Percentiles rank a stretch among this genome's conserved stretches.
Conservation (phyloP, 2,113 vertebrate species). For the Xenopus laevis region DNA sequence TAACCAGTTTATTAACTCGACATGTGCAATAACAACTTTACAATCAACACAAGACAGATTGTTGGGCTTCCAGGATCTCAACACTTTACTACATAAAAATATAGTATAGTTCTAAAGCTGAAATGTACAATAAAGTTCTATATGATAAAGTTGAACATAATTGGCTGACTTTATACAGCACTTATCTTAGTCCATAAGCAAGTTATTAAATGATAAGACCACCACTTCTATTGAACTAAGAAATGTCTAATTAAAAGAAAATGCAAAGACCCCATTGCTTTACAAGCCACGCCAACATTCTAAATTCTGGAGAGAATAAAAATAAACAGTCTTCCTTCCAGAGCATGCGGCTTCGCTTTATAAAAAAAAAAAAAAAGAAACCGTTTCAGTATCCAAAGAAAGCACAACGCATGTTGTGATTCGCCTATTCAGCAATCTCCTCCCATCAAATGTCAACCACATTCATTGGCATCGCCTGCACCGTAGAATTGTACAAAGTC, state of each 20-base stretch:
- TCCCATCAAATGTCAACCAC: slow-evolving; percentile 93
- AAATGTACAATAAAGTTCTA: slow-evolving; percentile 81
- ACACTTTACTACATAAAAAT: slow-evolving; percentile 84
- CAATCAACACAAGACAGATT: slow-evolving; percentile 73
- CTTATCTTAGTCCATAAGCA: slow-evolving; percentile 99
- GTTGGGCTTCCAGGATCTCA: slow-evolving; percentile 75
- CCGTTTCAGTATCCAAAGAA: slow-evolving; percentile 66
- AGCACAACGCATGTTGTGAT: slow-evolving; percentile 86
- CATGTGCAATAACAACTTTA: slow-evolving; percentile 82
- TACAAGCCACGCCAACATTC: slow-evolving; percentile 85
- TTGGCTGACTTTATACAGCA: slow-evolving; percentile 98
- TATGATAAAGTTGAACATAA: slow-evolving; percentile 98
- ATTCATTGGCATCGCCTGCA: slow-evolving; percentile 99
- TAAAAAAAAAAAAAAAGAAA: too few species aligned
- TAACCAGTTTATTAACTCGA: too few species aligned
- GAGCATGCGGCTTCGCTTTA: slow-evolving; percentile 76
- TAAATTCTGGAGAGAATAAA: slow-evolving; percentile 64
- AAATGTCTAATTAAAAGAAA: slow-evolving; percentile 89
- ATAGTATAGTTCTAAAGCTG: slow-evolving; percentile 67
- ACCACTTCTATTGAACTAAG: slow-evolving; percentile 85
- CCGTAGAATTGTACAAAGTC: slow-evolving; percentile 99
- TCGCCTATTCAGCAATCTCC: slow-evolving; percentile 82
- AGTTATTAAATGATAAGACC: slow-evolving; percentile 95
- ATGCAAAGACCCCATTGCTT: slow-evolving; percentile 92
- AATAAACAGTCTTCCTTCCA: slow-evolving; percentile 77